Evolutionary conservation across 2,797 vertebrate species (phyloP), one percentile per base, ranked within the genome.

Genomic region (Amblyraja radiata): DNA sequence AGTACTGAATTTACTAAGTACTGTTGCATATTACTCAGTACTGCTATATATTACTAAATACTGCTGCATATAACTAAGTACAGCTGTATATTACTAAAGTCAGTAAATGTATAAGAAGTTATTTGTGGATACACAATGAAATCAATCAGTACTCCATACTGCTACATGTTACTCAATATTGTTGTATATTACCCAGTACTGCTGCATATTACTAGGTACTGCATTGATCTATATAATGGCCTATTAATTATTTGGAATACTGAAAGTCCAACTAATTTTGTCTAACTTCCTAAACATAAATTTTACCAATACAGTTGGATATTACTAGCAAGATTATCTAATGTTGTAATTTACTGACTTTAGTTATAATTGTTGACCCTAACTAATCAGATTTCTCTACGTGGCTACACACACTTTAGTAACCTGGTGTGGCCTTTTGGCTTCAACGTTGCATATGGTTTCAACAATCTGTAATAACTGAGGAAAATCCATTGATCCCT

Each of bases 271-370:
- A 76, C 46, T 74, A 39, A 76, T 76, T 92, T 54, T n/a, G 23
- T 21, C 6, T 23, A 74, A 36, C 46, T 91, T 74, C 11, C 63
- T 28, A 74, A 28, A 73, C 54, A 46, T 46, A 46, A 2, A 46
- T 46, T 46, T 46, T 71, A 63, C 76, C 54, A 58, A 74, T 76
- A 11, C 32, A 21, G 13, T 92, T 46, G 74, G 10, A 23, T 76
- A 36, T 74, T 11, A 54, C 39, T 74, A 90, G 90, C 25, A 23
- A 58, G 36, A 92, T 39, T 74, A 73, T 54, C 46, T 76, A 23
- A 46, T 91, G 68, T 91, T 65, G n/a, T 88, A 88, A 88, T 36
- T 88, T 88, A 88, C n/a, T 92, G 36, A 11, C 46, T 92, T 54
- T 10, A 91, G 54, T 74, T 54, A 76, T 74, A 10, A 74, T 23